Evolutionary conservation across 2,888 invertebrate genomes (phyloP).

Genomic region (Terebella lapidaria): DNA sequence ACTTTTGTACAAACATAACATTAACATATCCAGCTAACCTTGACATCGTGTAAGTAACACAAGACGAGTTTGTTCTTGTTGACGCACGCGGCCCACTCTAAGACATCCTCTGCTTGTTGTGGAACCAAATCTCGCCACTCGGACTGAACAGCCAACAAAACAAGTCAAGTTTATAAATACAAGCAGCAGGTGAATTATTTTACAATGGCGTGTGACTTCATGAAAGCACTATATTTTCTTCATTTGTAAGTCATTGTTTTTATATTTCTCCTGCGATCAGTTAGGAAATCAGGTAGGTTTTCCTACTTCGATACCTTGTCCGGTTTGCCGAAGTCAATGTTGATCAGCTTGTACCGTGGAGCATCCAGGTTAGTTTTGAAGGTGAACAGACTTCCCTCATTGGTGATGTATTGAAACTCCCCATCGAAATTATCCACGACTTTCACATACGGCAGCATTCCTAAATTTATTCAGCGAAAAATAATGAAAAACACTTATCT

Average conservation of each 20-base stretch:
- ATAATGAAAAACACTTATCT: too few species aligned
- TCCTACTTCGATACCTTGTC: background rate
- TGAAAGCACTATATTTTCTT: too few species aligned
- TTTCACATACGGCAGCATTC: conserved; percentile 69
- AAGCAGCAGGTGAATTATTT: background rate
- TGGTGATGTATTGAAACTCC: conserved; percentile 90
- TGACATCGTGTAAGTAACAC: conserved; percentile 89
- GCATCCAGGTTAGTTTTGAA: conserved; percentile 91
- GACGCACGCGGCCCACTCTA: conserved; percentile 84
- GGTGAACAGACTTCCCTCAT: conserved; percentile 73
- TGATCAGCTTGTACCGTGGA: conserved; percentile 82
- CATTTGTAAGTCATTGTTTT: too few species aligned
- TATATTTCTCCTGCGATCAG: too few species aligned
- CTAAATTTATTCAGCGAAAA: conserved; percentile 27
- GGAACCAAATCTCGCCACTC: conserved; percentile 79
- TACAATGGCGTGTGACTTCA: background rate
- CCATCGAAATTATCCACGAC: conserved; percentile 86
- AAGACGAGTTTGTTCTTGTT: conserved; percentile 79
- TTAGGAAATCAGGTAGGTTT: too few species aligned
- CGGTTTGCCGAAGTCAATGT: conserved; percentile 59
- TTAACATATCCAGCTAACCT: too few species aligned
- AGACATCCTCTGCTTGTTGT: conserved; percentile 78
- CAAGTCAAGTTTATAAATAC: too few species aligned
- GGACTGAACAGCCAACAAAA: conserved; percentile 55
- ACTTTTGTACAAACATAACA: too few species aligned